Conservation (phyloP, 2,797 vertebrate species). For the Spea hammondii region DNA sequence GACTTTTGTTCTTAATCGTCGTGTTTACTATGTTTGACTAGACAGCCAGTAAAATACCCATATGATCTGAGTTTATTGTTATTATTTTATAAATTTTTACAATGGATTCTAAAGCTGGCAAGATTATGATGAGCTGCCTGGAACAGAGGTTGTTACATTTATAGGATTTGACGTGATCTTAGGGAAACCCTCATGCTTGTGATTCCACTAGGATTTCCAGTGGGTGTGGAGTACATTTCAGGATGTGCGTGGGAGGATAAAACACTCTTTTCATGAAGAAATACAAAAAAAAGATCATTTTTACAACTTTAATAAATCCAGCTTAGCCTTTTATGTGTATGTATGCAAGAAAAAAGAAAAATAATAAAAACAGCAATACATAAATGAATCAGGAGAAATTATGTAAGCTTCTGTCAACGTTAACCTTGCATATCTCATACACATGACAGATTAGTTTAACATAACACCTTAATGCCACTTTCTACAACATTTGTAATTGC, state of each 20-base stretch:
- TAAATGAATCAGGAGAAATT: neutral
- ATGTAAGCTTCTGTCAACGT: neutral
- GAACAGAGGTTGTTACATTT: neutral
- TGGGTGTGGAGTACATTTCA: constrained; percentile 14
- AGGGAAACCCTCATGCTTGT: constrained; percentile 29
- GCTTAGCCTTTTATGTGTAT: neutral
- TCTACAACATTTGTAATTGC: too few species aligned
- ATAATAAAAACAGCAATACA: neutral
- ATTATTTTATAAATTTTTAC: neutral
- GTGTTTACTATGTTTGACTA: neutral
- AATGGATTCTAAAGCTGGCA: neutral
- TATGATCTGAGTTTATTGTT: neutral
- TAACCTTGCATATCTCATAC: neutral
- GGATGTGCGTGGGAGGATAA: constrained; percentile 29
- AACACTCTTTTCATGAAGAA: constrained; percentile 21
- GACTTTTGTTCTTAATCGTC: constrained; percentile 5
- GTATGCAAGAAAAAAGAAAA: constrained; percentile 1
- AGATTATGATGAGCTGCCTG: neutral
- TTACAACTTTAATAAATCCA: neutral
- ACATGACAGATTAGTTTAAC: too few species aligned
- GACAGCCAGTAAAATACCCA: neutral
- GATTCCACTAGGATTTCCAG: constrained; percentile 29
- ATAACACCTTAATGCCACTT: too few species aligned
- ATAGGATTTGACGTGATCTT: neutral
- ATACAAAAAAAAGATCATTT: constrained; percentile 6